Conservation (phyloP, 2,888 invertebrate species). For the Mesopsocus fuscifrons region DNA sequence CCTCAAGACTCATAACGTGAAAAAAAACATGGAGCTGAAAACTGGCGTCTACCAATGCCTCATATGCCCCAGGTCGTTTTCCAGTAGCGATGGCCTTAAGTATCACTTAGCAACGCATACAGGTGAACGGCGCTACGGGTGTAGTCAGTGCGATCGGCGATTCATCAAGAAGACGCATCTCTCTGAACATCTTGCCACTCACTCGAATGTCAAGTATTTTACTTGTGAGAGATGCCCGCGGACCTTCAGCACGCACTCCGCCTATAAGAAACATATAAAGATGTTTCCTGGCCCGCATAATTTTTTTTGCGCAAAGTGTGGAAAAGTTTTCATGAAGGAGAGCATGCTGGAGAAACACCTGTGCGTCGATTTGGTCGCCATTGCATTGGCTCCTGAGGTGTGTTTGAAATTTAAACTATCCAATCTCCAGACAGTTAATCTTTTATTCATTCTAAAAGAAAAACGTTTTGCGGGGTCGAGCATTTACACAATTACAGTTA, state of each 20-base stretch:
- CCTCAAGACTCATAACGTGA: slow-evolving; percentile 3
- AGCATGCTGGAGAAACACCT: slow-evolving; percentile 1
- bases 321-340: slow-evolving; percentile 5
- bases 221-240: slow-evolving; percentile 2
- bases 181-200: slow-evolving; percentile 1
- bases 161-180: slow-evolving; percentile 8
- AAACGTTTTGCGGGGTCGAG: too few species aligned
- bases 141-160: slow-evolving; percentile 1
- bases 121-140: background rate
- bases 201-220: background rate
- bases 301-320: background rate
- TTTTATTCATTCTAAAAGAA: too few species aligned
- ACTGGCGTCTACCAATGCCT: slow-evolving; percentile 5
- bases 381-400: slow-evolving; percentile 1
- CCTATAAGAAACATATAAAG: slow-evolving; percentile 4
- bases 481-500: too few species aligned
- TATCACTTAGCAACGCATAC: slow-evolving; percentile 6
- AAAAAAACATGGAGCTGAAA: background rate
- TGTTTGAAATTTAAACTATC: too few species aligned
- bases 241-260: slow-evolving; percentile 1
- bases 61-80: slow-evolving; percentile 5
- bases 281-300: slow-evolving; percentile 1
- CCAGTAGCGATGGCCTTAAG: slow-evolving; percentile 6
- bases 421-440: too few species aligned
- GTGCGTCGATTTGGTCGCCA: slow-evolving; percentile 1